Conservation (phyloP, 2,888 invertebrate genomes). For the Teleiodes luculella region DNA sequence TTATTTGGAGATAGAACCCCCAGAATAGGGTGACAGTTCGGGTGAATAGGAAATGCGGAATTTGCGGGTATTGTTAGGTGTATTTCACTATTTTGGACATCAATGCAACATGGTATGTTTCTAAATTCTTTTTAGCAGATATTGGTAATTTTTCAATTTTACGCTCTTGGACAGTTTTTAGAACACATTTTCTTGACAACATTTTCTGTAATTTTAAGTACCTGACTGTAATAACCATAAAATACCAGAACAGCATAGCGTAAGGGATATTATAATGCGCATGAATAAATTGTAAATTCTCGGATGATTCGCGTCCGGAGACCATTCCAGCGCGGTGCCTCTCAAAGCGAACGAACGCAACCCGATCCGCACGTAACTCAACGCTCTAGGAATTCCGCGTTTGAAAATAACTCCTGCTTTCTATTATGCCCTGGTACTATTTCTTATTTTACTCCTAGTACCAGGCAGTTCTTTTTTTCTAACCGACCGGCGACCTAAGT, state of each 20-base stretch:
- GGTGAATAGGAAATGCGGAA: slow-evolving; percentile 9
- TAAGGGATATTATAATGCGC: slow-evolving; percentile 29
- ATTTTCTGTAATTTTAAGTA: slow-evolving; percentile 8
- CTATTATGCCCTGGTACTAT: slow-evolving; percentile 30
- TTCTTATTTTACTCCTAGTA: slow-evolving; percentile 11
- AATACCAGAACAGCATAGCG: slow-evolving; percentile 42
- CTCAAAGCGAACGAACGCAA: slow-evolving; percentile 47
- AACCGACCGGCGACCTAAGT: no score
- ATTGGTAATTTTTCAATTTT: no score
- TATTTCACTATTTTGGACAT: background rate
- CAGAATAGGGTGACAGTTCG: slow-evolving; percentile 2
- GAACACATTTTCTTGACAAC: background rate
- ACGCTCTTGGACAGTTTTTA: no score
- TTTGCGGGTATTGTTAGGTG: background rate
- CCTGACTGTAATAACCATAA: slow-evolving; percentile 41
- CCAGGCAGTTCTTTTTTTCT: background rate
- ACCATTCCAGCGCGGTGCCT: slow-evolving; percentile 49
- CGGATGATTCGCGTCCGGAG: slow-evolving; percentile 33
- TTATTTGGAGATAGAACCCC: slow-evolving; percentile 21
- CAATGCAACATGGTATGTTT: no score
- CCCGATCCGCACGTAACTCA: slow-evolving; percentile 53
- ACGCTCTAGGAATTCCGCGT: slow-evolving; percentile 57
- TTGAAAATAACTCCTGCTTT: slow-evolving; percentile 42
- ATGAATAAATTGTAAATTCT: slow-evolving; percentile 25
- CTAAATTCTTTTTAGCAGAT: no score